Percentiles rank a stretch among this genome's conserved stretches.
Evolutionary conservation across 1,140 invertebrate genomes (phyloP).

Genomic region (Macrosteles quadrilineatus): DNA sequence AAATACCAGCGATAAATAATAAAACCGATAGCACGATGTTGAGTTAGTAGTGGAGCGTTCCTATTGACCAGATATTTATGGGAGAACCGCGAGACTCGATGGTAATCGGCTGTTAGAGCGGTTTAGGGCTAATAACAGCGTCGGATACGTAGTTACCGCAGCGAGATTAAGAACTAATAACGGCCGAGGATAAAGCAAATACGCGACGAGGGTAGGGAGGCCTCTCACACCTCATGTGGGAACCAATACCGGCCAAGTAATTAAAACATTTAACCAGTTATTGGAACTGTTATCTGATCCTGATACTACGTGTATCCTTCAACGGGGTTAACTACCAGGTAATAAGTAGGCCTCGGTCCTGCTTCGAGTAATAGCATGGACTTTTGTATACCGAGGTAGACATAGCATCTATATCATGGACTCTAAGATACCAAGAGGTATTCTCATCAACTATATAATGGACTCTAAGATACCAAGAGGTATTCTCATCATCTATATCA

Average conservation of each 20-base stretch:
- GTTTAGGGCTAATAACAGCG: constrained; percentile 22
- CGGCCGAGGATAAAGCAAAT: constrained; percentile 19
- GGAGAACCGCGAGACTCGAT: constrained; percentile 13
- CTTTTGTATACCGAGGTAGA: too few species aligned
- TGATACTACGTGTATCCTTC: too few species aligned
- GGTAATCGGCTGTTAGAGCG: constrained; percentile 22
- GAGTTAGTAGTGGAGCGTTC: constrained; percentile 4
- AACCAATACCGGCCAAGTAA: not conserved
- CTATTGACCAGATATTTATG: constrained; percentile 23
- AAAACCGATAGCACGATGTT: constrained; percentile 4
- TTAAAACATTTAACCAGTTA: constrained; percentile 26
- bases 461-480: too few species aligned
- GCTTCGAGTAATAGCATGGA: too few species aligned
- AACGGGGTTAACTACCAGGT: too few species aligned
- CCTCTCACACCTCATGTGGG: constrained; percentile 11
- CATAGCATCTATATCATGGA: too few species aligned
- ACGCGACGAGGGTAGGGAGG: not conserved
- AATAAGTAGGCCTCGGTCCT: too few species aligned
- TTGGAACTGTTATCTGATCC: constrained; percentile 2
- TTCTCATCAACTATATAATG: too few species aligned
- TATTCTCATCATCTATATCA: too few species aligned
- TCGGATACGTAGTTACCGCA: constrained; percentile 15
- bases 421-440: too few species aligned
- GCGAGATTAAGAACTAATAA: constrained; percentile 23
- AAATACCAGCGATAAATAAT: constrained; percentile 21